phyloP scores from a whole-genome alignment of 2,797 vertebrate species.

The Scolopax rusticola region DNA sequence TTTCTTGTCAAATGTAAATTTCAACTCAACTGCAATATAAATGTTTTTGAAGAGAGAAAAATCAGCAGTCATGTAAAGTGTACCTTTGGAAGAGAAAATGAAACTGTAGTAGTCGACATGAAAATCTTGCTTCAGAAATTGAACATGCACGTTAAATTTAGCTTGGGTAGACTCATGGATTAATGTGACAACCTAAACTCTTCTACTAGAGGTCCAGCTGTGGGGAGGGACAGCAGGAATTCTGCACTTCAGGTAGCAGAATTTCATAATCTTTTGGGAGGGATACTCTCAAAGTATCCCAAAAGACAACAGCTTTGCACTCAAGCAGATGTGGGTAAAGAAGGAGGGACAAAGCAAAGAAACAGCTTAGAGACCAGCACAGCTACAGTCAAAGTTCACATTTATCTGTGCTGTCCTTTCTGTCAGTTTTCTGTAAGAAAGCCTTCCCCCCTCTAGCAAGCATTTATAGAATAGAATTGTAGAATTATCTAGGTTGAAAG shows the following conservation, averaged over 20 bases:
- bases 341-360: not conserved
- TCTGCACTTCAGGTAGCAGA: not conserved
- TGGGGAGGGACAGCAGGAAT: not conserved
- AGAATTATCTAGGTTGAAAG: not conserved
- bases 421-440: not conserved
- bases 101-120: slow-evolving; percentile 7
- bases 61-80: not conserved
- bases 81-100: slow-evolving; percentile 32
- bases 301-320: not conserved
- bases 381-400: not conserved
- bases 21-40: not conserved
- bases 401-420: not conserved
- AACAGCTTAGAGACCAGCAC: not conserved
- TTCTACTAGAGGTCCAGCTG: not conserved
- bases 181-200: not conserved
- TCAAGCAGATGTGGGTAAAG: not conserved
- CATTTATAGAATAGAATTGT: not conserved
- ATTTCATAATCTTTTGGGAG: not conserved
- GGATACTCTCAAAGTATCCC: not conserved
- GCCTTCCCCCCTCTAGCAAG: not conserved
- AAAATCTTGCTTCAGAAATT: slow-evolving; percentile 16
- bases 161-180: not conserved
- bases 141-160: slow-evolving; percentile 42
- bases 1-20: slow-evolving; percentile 28
- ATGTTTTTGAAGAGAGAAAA: slow-evolving; percentile 16